A percentile compares a stretch with the other conserved stretches of the same genome.
Evolutionary conservation across 2,888 invertebrate species (phyloP).

Genomic region (Prosopocoilus inquinatus): DNA sequence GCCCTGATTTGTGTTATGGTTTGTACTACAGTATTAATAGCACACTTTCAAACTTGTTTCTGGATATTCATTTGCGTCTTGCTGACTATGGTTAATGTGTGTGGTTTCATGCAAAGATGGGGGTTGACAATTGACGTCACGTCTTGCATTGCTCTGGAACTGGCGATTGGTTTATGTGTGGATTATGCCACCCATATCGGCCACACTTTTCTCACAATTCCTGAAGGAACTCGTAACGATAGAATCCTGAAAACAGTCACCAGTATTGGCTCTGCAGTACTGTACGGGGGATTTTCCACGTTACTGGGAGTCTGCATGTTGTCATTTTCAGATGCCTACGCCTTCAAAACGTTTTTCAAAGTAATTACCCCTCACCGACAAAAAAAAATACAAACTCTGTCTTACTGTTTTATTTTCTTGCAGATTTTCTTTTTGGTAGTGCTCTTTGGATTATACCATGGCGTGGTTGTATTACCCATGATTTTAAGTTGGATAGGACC

Average conservation of each 20-base stretch:
- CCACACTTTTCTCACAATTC: constrained; percentile 71
- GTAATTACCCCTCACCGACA: constrained; percentile 36
- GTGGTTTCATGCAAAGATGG: constrained; percentile 79
- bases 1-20: constrained; percentile 76
- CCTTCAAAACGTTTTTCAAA: constrained; percentile 72
- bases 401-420: constrained; percentile 40
- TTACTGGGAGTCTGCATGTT: constrained; percentile 70
- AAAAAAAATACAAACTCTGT: background rate
- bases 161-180: constrained; percentile 79
- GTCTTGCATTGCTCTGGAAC: constrained; percentile 75
- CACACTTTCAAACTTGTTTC: constrained; percentile 72
- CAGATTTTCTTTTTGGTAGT: constrained; percentile 77
- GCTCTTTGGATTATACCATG: constrained; percentile 75
- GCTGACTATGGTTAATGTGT: constrained; percentile 70
- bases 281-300: constrained; percentile 77
- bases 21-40: constrained; percentile 74
- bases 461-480: constrained; percentile 72
- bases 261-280: constrained; percentile 73
- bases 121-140: constrained; percentile 79
- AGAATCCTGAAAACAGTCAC: constrained; percentile 65
- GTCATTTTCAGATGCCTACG: constrained; percentile 70
- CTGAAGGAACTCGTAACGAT: constrained; percentile 55
- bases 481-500: constrained; percentile 73
- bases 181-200: constrained; percentile 83
- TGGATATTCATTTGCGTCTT: constrained; percentile 77